Evolutionary conservation across 2,888 invertebrate species (phyloP), one percentile per base, ranked within the genome.

Genomic region (Neuroscelio doddi): DNA sequence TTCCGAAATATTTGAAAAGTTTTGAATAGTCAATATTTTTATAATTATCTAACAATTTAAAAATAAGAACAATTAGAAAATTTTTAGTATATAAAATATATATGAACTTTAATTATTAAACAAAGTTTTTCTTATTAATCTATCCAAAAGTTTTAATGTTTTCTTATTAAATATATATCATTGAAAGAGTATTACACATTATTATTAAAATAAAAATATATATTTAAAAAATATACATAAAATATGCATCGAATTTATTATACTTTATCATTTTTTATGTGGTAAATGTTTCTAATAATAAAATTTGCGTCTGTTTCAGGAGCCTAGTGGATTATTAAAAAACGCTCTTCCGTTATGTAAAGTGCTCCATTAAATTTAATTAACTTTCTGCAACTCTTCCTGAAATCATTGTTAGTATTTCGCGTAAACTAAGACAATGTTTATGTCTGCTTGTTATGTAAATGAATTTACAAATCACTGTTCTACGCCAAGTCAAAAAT

Each of bases 311-410:
- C 65, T 64, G 21, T 80, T 79, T 45, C 73, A 83, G 83, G 68
- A 80, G 82, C 64, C 78, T 83, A 72, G 83, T 83, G 52, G 83
- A 83, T 73, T 83, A 83, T 72, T 83, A 51, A 36, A 24, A 4
- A 42, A 36, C 27, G 14, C 21, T 21, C 32, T 14, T 56, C 15
- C 21, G 27, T 32, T 39, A 10, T 15, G 30, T 9, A 41, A 26
- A 39, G 32, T 49, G 44, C 56, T 52, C 38, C 44, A 21, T 24
- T n/a, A n/a, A 42, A 44, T 29, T 44, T 44, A 61, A 26, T 42
- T 17, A 50, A 7, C n/a, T 49, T 30, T 34, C 46, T 46, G 39
- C 41, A 51, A 34, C 17, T 44, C 55, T 55, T 10, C 8, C 32
- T 46, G 12, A 27, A 24, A 45, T 51, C 30, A 26, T 52, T 59